A percentile compares a stretch with the other conserved stretches of the same genome.
These are phyloP conservation scores for Acanthisitta chloris DNA, from an alignment of 2,113 vertebrate genomes.

Conservation along the genomic window DNA sequence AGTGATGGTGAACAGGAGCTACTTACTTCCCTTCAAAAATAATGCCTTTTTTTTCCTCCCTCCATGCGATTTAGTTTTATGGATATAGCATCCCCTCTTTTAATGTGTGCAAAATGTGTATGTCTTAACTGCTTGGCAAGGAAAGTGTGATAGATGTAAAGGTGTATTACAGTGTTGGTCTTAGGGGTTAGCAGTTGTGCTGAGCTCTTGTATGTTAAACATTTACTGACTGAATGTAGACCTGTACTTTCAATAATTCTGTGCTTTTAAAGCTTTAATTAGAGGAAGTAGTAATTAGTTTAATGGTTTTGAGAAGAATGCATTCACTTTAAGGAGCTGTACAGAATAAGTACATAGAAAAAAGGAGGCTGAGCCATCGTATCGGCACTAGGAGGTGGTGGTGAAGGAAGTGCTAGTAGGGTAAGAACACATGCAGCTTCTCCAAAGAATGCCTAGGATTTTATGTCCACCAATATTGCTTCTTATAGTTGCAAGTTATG, in stretches of 20 bases:
- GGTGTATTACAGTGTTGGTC: not conserved
- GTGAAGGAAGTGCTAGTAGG: not conserved
- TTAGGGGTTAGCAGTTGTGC: not conserved
- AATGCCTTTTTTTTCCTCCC: fast-evolving
- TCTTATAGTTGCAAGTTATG: not conserved
- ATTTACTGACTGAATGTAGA: not conserved
- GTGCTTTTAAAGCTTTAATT: not conserved
- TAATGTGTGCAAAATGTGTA: not conserved
- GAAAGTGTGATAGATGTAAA: not conserved
- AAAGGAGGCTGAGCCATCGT: not conserved
- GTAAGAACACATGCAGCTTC: not conserved
- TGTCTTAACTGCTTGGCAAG: not conserved
- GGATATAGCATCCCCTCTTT: not conserved
- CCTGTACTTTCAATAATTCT: not conserved
- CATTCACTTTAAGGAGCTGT: not conserved
- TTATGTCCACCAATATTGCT: not conserved
- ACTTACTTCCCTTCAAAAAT: not conserved
- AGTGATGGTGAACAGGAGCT: not conserved
- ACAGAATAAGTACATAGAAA: not conserved
- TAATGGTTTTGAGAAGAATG: not conserved
- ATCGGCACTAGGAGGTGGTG: not conserved
- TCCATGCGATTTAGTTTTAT: not conserved
- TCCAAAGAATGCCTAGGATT: not conserved
- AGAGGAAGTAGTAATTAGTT: not conserved
- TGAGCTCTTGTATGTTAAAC: not conserved